Percentiles rank a stretch among this genome's conserved stretches.
These are phyloP conservation scores for Euura lappo DNA, from an alignment of 1,140 invertebrate genomes.

Conservation along the genomic window DNA sequence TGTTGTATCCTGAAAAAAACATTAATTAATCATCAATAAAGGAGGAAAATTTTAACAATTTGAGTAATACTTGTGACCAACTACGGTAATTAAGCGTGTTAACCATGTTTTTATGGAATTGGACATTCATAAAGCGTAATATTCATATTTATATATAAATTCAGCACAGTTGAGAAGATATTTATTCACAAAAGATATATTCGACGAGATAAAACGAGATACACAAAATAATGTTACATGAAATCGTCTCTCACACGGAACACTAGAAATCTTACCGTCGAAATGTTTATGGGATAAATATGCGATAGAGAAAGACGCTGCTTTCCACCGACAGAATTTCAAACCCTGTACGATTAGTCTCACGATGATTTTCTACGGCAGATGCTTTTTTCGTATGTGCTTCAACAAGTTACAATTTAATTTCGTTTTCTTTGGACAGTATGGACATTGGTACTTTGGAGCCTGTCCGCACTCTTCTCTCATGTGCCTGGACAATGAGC, in stretches of 20 bases:
- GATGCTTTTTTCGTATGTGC: slow-evolving; percentile 48
- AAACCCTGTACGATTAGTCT: too few relatives aligned
- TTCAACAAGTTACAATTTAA: slow-evolving; percentile 52
- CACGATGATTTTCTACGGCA: not conserved
- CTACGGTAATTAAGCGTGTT: not conserved
- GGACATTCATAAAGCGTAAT: not conserved
- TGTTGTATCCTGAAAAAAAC: slow-evolving; percentile 51
- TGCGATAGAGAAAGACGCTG: too few relatives aligned
- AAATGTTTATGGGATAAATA: too few relatives aligned
- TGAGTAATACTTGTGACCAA: not conserved
- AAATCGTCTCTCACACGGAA: too few relatives aligned
- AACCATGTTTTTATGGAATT: not conserved
- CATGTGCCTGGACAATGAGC: slow-evolving; percentile 55
- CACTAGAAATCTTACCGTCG: too few relatives aligned
- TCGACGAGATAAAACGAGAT: too few relatives aligned
- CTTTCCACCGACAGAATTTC: too few relatives aligned
- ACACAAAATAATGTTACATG: too few relatives aligned
- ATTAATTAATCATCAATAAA: slow-evolving; percentile 12
- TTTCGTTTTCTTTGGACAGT: slow-evolving; percentile 53
- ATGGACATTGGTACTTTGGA: slow-evolving; percentile 59
- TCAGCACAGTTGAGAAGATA: too few relatives aligned
- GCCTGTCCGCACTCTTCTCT: slow-evolving; percentile 60
- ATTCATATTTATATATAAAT: too few relatives aligned
- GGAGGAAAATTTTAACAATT: not conserved
- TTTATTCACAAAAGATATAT: not conserved